Evolutionary conservation across 2,113 vertebrate species (phyloP), one percentile per base, ranked within the genome.

Genomic region (Gadus macrocephalus): DNA sequence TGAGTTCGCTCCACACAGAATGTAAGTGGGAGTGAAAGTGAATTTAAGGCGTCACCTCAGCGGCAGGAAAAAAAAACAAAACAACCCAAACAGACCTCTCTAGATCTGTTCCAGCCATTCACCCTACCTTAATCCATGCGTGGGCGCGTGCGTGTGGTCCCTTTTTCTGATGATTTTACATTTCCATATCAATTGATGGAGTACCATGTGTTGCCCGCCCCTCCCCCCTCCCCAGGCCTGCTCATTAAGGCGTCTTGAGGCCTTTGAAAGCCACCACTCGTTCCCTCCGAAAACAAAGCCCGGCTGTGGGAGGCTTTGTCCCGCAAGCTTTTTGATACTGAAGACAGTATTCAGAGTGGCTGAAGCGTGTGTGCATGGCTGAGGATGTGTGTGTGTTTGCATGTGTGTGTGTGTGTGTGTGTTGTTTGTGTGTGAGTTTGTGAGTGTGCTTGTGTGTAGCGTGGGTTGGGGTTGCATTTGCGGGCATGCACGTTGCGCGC

Each of bases 121-220:
- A 86, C 53, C 66, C 55, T 58, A n/a, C 3, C 71, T 83, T 81
- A 90, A 87, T 77, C 77, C 69, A 72, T 78, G 81, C 76, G 28
- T 28, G 14, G 8, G 61, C 78, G 81, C 74, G 42, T 83, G 84
- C 20, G 65, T 90, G 87, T 89, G 89, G 89, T 90, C 87, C 69
- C 74, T 64, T 59, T 80, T 73, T 59, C 78, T 73, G 75, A 83
- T 81, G 79, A 84, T 80, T 75, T 71, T 15, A 62, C 1, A 90
- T 90, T 87, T 89, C 85, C 89, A 90, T 90, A 87, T 90, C 78
- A 89, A 90, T 87, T 71, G 81, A 77, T 71, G 71, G 73, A 66
- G 72, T 58, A 87, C 82, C 88, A 85, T 78, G 79, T 81, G 88
- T 81, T 82, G 76, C 73, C 75, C 75, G 68, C 55, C 15, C 55